A percentile compares a stretch with the other conserved stretches of the same genome.
Conservation (phyloP, 2,797 vertebrate species). For the Heterohyrax brucei region DNA sequence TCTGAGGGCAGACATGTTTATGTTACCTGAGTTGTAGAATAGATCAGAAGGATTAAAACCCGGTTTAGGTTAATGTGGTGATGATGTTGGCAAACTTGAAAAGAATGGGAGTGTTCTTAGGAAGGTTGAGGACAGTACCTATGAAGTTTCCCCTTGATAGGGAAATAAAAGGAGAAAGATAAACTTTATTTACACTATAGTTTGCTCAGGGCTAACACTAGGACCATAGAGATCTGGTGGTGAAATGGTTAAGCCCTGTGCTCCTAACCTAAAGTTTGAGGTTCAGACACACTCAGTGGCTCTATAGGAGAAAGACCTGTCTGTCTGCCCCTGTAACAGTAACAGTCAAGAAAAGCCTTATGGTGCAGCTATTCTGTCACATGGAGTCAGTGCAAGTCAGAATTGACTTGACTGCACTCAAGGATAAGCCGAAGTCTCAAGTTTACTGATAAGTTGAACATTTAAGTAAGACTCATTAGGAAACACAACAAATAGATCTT, state of each 20-base stretch:
- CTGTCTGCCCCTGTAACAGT: background rate
- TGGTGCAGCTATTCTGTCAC: background rate
- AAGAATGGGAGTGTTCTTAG: background rate
- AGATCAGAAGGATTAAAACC: background rate
- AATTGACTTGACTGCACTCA: background rate
- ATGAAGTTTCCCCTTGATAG: background rate
- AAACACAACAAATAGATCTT: background rate
- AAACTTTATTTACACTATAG: background rate
- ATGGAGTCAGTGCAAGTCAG: background rate
- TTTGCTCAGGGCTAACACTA: background rate
- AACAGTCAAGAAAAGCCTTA: background rate
- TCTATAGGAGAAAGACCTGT: background rate
- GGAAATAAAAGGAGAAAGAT: background rate
- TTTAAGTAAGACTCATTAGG: background rate
- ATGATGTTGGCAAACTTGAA: background rate
- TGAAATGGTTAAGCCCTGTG: no score
- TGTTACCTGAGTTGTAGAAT: background rate
- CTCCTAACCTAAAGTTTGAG: no score
- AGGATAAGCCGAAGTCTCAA: background rate
- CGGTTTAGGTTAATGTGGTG: background rate
- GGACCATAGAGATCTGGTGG: no score
- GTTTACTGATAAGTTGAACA: no score
- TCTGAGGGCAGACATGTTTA: background rate
- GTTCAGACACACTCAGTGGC: background rate
- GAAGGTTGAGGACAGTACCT: background rate